Evolutionary conservation across 2,888 invertebrate species (phyloP), one percentile per base, ranked within the genome.

Genomic region (Acleris emargana): DNA sequence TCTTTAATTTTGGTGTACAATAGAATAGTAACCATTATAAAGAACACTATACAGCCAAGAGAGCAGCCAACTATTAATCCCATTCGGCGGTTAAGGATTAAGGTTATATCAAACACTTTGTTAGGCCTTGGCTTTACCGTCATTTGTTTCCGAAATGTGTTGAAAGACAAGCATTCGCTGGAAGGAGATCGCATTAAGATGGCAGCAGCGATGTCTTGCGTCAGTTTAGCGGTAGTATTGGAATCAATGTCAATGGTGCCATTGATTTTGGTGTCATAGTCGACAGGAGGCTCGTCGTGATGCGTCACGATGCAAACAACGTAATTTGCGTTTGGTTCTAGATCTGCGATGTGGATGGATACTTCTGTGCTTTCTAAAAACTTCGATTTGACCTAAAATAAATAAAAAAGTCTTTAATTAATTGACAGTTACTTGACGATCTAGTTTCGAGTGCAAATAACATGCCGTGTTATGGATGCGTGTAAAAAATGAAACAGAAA

Each of bases 1-100:
- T 91, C 92, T 77, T 90, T 91, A 52, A 91, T 86, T 79, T 92
- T 92, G 64, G 91, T 92, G 68, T 92, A 92, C 59, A 87, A 74
- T 68, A 92, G 75, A 76, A 92, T 79, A 11, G 92, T 81, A 11
- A 92, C 90, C 91, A 92, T 89, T 25, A 92, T 76, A 74, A 92
- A 90, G 74, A 92, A 92, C 50, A 91, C 91, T 71, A 92, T 80
- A 71, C 84, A 86, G 62, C 92, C 92, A 78, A 92, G 79, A 61
- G 84, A 83, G 76, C 92, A 92, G 47, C 92, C 92, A 25, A 92
- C 91, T 69, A 91, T 91, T 68, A 92, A 76, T 54, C 92, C 92
- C 82, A 91, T 83, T 67, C 92, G 84, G 61, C 91, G 83, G 71
- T 89, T 88, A 45, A 92, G 76, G 67, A 92, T 81, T 58, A 77